Base-by-base conservation (phyloP, 1,140 invertebrate genomes). In the Tetramorium parvispinum region DNA sequence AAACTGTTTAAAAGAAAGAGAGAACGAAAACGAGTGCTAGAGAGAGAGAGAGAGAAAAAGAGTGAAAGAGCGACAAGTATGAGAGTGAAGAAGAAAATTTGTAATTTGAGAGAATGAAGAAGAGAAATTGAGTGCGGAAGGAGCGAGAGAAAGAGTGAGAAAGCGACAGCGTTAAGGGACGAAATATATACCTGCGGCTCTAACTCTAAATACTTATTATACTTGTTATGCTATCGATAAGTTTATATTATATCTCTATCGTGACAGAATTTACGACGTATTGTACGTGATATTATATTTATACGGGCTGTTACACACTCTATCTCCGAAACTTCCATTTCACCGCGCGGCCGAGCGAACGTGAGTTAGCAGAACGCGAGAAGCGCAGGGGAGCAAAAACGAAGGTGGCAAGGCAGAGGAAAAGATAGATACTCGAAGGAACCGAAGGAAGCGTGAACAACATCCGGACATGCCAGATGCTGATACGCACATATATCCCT, bases 181-280 rank as follows among this genome's bases (percentile, higher is more conserved):
- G 78, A 91, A 90, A 91, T 92, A 32, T 92, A 32, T 32, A 94
- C 89, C 91, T 91, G 91, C 89, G 91, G 91, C 91, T 93, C 90
- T 93, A 94, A 92, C 92, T 94, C 91, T 93, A 93, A 94, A 94
- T 91, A 93, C 89, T 93, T 91, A 91, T 93, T 92, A 93, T 89
- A 94, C 92, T 94, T 94, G 93, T 94, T 94, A 94, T 91, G 93
- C 93, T 94, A 93, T 94, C 94, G 78, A 93, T 94, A 94, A 94
- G 93, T 94, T 94, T 94, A 93, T 94, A 93, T 93, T 83, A 90
- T 92, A 93, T 93, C 93, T 93, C 91, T 93, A 92, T 90, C 87
- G 87, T 92, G 90, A 94, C 90, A 91, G 91, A 88, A 92, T 92
- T 92, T 89, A 92, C 91, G 91, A 94, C 43, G 88, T 93, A 91